These are phyloP conservation scores for Eupristina koningsbergeri DNA, from an alignment of 1,140 invertebrate species.

Conservation along the genomic window DNA sequence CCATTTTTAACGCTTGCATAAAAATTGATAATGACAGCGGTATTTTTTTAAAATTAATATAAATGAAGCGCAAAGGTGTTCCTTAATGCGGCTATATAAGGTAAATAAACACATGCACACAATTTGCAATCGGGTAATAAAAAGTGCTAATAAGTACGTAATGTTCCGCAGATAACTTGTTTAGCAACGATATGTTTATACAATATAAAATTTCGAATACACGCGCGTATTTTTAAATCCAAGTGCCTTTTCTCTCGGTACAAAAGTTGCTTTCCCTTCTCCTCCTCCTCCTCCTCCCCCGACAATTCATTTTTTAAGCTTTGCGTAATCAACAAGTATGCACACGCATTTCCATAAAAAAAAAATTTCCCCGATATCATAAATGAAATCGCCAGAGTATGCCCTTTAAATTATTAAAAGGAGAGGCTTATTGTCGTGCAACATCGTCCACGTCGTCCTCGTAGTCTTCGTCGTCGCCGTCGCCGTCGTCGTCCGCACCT, in stretches of 20 bases:
- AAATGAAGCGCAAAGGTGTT: not conserved
- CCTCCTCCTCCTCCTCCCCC: not conserved
- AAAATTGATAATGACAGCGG: too few species aligned
- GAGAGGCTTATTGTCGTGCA: slow-evolving; percentile 27
- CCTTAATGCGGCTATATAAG: too few species aligned
- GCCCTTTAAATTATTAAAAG: too few species aligned
- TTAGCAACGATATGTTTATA: not conserved
- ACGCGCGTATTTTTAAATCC: not conserved
- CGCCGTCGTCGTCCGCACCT: too few species aligned
- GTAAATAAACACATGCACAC: too few species aligned
- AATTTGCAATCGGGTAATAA: too few species aligned
- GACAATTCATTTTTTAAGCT: not conserved
- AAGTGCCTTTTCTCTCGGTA: not conserved
- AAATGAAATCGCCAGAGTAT: too few species aligned
- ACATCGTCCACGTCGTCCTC: too few species aligned
- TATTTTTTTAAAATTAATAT: too few species aligned
- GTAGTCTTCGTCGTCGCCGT: too few species aligned
- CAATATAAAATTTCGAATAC: not conserved
- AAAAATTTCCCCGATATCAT: too few species aligned
- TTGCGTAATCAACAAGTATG: not conserved
- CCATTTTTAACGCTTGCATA: too few species aligned
- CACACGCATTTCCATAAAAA: not conserved
- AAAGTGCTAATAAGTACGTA: not conserved
- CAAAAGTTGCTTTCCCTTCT: not conserved
- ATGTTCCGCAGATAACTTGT: not conserved